These are phyloP conservation scores for Scaptomyza parva DNA, from an alignment of 2,888 invertebrate genomes.

Conservation along the genomic window DNA sequence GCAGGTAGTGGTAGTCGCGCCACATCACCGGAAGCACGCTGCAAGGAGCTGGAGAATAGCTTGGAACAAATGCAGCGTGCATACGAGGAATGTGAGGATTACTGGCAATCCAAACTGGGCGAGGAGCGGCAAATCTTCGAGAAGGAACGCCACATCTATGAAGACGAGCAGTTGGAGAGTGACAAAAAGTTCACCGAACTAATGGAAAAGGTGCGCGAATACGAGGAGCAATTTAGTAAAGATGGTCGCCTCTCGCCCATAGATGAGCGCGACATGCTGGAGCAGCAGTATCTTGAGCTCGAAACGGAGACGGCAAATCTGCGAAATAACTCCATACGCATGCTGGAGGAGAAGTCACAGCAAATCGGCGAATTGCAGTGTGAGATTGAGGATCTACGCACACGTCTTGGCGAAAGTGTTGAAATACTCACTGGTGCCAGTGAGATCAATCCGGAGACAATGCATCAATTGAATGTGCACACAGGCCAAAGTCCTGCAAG, in stretches of 20 bases:
- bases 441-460: constrained; percentile 76
- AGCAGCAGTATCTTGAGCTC: constrained; percentile 89
- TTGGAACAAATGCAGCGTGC: constrained; percentile 91
- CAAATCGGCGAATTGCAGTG: constrained; percentile 86
- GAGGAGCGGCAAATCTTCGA: constrained; percentile 90
- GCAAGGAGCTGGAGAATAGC: constrained; percentile 89
- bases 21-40: constrained; percentile 85
- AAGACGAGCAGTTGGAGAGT: constrained; percentile 90
- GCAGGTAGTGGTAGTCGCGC: constrained; percentile 27
- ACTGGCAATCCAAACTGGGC: constrained; percentile 92
- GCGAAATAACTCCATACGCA: constrained; percentile 85
- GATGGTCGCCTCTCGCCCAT: constrained; percentile 89
- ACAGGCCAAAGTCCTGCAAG: constrained; percentile 82
- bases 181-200: constrained; percentile 91
- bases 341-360: constrained; percentile 86
- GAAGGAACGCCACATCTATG: constrained; percentile 89
- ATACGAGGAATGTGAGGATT: constrained; percentile 94
- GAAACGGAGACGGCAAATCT: constrained; percentile 89
- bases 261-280: constrained; percentile 90
- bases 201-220: constrained; percentile 91
- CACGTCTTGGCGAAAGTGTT: constrained; percentile 82
- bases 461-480: constrained; percentile 52
- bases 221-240: constrained; percentile 90
- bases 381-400: constrained; percentile 85
- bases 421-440: constrained; percentile 82